Conservation (phyloP, 2,113 vertebrate genomes). For the Papio anubis region DNA sequence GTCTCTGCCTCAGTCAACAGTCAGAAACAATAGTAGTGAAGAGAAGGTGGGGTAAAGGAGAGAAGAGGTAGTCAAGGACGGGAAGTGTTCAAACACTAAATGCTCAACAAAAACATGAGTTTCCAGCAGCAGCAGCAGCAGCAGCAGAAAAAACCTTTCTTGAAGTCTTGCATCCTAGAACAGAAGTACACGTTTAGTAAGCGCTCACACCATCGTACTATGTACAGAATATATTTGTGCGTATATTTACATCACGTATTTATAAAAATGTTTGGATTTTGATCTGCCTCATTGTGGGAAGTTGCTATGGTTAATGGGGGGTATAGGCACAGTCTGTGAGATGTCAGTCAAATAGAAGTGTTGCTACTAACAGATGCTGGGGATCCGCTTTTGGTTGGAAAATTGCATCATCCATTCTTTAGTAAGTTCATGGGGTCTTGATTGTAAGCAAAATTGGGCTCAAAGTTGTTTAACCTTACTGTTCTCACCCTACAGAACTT, state of each 20-base stretch:
- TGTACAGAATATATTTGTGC: constrained; percentile 77
- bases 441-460: background rate
- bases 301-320: background rate
- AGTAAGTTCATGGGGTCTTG: background rate
- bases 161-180: constrained; percentile 55
- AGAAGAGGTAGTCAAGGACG: background rate
- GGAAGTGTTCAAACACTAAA: constrained; percentile 7
- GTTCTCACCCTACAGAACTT: background rate
- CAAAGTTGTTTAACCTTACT: background rate
- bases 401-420: background rate
- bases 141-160: constrained; percentile 14
- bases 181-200: constrained; percentile 70
- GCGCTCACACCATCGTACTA: constrained; percentile 70
- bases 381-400: background rate
- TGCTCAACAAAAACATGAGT: constrained; percentile 53
- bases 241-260: constrained; percentile 10
- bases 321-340: constrained; percentile 74
- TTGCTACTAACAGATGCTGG: background rate
- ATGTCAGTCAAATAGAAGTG: constrained; percentile 1
- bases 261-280: constrained; percentile 66
- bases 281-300: constrained; percentile 61
- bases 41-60: background rate
- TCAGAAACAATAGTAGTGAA: constrained; percentile 19
- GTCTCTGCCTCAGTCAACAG: background rate
- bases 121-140: constrained; percentile 32